Percentiles rank a stretch among this genome's conserved stretches.
These are phyloP conservation scores for Ceyx erithaca DNA, from an alignment of 2,797 vertebrate species.

Conservation along the genomic window DNA sequence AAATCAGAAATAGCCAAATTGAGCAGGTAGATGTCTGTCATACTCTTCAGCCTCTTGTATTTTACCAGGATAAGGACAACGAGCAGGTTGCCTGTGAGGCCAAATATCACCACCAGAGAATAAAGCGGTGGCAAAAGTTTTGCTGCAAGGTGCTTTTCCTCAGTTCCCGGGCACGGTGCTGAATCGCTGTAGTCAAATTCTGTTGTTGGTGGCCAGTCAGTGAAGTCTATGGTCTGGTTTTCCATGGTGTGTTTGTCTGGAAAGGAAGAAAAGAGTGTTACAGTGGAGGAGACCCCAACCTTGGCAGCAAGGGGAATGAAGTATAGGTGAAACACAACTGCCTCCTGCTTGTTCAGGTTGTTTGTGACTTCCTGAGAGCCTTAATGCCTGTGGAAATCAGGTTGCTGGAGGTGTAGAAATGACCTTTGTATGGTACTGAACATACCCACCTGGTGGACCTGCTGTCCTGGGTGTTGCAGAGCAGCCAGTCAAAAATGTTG, in stretches of 20 bases:
- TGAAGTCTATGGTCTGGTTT: neutral
- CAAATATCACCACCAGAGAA: constrained; percentile 84
- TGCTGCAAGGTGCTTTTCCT: constrained; percentile 42
- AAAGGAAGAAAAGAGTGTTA: neutral
- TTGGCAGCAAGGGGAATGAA: neutral
- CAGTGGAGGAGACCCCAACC: neutral
- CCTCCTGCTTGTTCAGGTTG: neutral
- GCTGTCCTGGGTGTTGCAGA: neutral
- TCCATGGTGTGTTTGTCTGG: neutral
- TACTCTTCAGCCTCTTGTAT: constrained; percentile 83
- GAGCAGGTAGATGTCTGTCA: constrained; percentile 92
- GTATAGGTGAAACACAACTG: neutral
- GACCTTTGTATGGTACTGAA: neutral
- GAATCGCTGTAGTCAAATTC: neutral
- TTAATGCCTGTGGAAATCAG: neutral
- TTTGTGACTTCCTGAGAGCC: neutral
- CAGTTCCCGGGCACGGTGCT: neutral
- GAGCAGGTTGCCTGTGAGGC: constrained; percentile 85
- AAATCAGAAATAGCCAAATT: constrained; percentile 90
- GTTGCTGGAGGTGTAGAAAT: neutral
- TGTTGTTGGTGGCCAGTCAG: neutral
- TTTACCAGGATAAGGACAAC: constrained; percentile 85
- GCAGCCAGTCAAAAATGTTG: accelerated
- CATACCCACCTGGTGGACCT: neutral
- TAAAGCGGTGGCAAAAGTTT: constrained; percentile 83